Evolutionary conservation across 1,140 invertebrate species (phyloP), one percentile per base, ranked within the genome.

Genomic region (Zaprionus kolodkinae): DNA sequence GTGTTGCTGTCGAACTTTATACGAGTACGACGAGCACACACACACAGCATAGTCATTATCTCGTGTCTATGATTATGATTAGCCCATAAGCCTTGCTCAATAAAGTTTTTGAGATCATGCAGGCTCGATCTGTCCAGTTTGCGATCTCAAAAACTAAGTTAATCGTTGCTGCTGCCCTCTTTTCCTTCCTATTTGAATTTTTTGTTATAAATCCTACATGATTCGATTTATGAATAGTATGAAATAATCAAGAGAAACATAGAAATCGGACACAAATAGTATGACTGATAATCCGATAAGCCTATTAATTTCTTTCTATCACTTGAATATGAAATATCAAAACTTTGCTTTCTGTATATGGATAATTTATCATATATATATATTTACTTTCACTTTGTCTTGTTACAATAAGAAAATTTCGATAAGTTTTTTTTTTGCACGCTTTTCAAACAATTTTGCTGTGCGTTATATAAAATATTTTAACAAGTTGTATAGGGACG

Each of bases 31-130:
- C 21, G n/a, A n/a, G n/a, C n/a, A 40, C 54, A 68, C 52, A 54
- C 52, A 54, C 55, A 59, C 55, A 61, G 13, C 30, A 21, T 55
- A 73, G 57, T 55, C 36, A 68, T 68, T 68, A 56, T 68, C 40
- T n/a, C 45, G n/a, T 35, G 43, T 35, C 12, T 25, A 68, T 62
- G 38, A 59, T 72, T n/a, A 66, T 61, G 36, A 54, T 60, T 61
- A 61, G 65, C 21, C 65, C 15, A 55, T 61, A 73, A 73, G 71
- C 71, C 33, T 36, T 64, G 72, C 72, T 70, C 72, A 75, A 71
- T 75, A 70, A 70, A 72, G 27, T 10, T 35, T 45, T 10, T 12
- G 45, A 21, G 45, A 50, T 45, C 15, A 50, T 11, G 0, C 10
- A 25, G 17, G 33, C 7, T 35, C 33, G 11, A 25, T 9, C 45